Evolutionary conservation across 1,140 invertebrate species (phyloP).

Genomic region (Mylabris phalerata): DNA sequence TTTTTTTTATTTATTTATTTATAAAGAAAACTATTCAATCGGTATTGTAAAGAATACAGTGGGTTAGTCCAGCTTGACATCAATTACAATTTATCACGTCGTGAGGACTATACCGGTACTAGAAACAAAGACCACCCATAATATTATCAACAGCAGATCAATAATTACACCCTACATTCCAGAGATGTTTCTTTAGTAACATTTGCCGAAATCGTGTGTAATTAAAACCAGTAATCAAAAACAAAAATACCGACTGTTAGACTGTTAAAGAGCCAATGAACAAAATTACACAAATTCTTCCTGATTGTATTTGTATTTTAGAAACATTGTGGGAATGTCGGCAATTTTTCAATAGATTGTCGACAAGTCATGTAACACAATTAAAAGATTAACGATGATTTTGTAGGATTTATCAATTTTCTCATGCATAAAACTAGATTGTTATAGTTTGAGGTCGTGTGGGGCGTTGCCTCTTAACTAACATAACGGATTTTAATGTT

Average conservation of each 20-base stretch:
- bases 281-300: too few relatives aligned
- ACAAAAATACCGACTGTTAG: too few relatives aligned
- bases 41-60: background rate
- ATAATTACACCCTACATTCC: slow-evolving; percentile 12
- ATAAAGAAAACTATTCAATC: background rate
- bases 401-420: slow-evolving; percentile 8
- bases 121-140: slow-evolving; percentile 11
- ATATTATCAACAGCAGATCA: slow-evolving; percentile 8
- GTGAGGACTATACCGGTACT: slow-evolving; percentile 1
- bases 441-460: slow-evolving; percentile 10
- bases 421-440: slow-evolving; percentile 15
- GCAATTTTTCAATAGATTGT: too few relatives aligned
- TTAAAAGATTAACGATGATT: background rate
- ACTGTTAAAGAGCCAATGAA: too few relatives aligned
- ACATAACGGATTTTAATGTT: slow-evolving; percentile 9
- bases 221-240: too few relatives aligned
- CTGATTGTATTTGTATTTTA: too few relatives aligned
- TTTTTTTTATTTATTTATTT: too few relatives aligned
- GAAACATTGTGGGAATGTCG: too few relatives aligned
- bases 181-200: background rate
- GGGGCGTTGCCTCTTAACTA: slow-evolving; percentile 9
- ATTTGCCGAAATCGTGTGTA: too few relatives aligned
- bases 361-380: too few relatives aligned
- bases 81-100: slow-evolving; percentile 14
- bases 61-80: slow-evolving; percentile 4